phyloP scores from a whole-genome alignment of 2,797 vertebrate species.

The Neomorphus geoffroyi region DNA sequence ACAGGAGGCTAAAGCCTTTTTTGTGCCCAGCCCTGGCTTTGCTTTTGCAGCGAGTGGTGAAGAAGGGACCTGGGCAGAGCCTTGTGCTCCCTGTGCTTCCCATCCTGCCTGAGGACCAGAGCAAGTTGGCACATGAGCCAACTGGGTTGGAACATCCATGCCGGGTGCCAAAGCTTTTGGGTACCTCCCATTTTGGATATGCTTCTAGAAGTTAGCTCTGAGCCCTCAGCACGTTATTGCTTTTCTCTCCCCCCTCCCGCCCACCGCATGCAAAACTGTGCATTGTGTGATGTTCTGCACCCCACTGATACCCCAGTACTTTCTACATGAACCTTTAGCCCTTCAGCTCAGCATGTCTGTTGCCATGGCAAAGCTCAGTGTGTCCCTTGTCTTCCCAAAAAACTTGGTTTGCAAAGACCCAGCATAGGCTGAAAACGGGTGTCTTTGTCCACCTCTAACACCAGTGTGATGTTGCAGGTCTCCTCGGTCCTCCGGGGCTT shows the following conservation, averaged over 20 bases:
- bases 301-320: not conserved
- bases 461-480: constrained; percentile 77
- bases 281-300: not conserved
- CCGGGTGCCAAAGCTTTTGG: not conserved
- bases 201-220: not conserved
- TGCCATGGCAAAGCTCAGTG: not conserved
- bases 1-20: not conserved
- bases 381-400: not conserved
- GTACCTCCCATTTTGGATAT: not conserved
- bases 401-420: not conserved
- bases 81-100: fast-evolving
- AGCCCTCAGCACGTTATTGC: not conserved
- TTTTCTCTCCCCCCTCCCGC: not conserved
- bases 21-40: not conserved
- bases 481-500: constrained; percentile 91
- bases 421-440: fast-evolving
- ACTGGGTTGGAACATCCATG: fast-evolving
- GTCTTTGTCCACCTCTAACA: not conserved
- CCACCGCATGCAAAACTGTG: fast-evolving
- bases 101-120: fast-evolving
- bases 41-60: not conserved
- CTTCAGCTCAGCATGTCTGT: not conserved
- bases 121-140: fast-evolving
- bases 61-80: not conserved
- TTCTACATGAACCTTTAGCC: fast-evolving